Conservation (phyloP, 1,140 invertebrate species). For the Agrypnia vestita region DNA sequence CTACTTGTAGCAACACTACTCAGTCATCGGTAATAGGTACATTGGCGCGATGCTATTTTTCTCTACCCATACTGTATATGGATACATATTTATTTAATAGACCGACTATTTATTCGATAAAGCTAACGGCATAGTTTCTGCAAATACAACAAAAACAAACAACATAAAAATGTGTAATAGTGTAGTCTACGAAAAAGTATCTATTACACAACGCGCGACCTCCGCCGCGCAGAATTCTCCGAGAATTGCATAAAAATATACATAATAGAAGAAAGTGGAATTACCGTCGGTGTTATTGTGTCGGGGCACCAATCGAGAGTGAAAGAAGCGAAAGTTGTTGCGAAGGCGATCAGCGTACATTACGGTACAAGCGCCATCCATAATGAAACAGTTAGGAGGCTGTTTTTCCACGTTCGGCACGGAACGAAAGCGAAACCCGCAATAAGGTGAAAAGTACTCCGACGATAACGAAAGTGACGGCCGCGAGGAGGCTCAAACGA, state of each 20-base stretch:
- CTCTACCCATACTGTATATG: not conserved
- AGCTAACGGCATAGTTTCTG: not conserved
- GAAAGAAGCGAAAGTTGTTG: conserved; percentile 28
- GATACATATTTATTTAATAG: conserved; percentile 3
- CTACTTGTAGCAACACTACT: not conserved
- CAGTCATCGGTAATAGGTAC: not conserved
- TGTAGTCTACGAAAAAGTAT: not conserved
- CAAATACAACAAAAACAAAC: too few relatives aligned
- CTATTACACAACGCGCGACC: conserved; percentile 4
- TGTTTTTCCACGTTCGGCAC: conserved; percentile 18
- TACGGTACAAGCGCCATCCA: not conserved
- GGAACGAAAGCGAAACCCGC: conserved; percentile 25
- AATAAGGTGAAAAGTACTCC: not conserved
- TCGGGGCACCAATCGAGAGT: not conserved
- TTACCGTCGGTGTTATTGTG: too few relatives aligned
- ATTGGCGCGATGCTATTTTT: not conserved
- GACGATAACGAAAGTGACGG: conserved; percentile 12
- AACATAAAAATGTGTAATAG: not conserved
- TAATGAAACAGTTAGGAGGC: conserved; percentile 8
- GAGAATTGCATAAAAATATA: conserved; percentile 17
- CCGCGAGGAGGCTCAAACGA: conserved; percentile 1
- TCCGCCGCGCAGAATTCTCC: conserved; percentile 9
- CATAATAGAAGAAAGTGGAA: conserved; percentile 3
- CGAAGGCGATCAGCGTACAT: not conserved
- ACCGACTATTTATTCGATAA: not conserved